Percentiles rank a stretch among this genome's conserved stretches.
phyloP scores from a whole-genome alignment of 2,797 vertebrate genomes.

The Oreochromis grahami region DNA sequence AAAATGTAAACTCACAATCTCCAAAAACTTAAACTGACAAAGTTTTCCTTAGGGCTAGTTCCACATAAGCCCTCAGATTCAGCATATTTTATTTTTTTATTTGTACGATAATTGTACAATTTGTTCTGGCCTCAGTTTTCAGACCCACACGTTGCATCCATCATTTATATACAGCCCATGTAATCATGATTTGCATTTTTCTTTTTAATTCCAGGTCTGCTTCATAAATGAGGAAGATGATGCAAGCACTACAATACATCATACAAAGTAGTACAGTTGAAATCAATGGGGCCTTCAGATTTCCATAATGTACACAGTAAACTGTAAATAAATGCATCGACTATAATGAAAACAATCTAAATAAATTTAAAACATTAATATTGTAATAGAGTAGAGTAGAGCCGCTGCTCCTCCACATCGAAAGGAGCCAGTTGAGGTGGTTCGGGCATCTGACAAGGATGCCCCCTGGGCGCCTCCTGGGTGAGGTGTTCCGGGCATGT shows the following conservation, averaged over 20 bases:
- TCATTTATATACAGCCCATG: not conserved
- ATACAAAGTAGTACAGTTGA: not conserved
- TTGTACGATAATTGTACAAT: not conserved
- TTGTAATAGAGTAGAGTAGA: too few relatives aligned
- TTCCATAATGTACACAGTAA: not conserved
- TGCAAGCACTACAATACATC: not conserved
- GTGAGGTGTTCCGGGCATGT: too few relatives aligned
- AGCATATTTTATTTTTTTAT: not conserved
- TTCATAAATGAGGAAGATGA: not conserved
- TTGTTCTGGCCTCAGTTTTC: not conserved
- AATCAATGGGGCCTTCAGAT: not conserved
- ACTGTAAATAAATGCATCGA: fast-evolving
- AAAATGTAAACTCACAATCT: not conserved
- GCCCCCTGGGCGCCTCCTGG: too few relatives aligned
- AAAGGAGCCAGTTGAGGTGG: too few relatives aligned
- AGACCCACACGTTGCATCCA: not conserved
- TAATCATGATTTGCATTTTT: not conserved
- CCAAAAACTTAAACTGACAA: not conserved
- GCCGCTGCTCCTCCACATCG: too few relatives aligned
- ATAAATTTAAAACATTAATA: not conserved
- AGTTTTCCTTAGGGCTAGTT: not conserved
- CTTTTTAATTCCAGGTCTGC: not conserved
- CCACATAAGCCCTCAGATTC: not conserved
- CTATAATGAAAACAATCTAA: not conserved
- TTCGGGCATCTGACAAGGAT: too few relatives aligned